These are phyloP conservation scores for Coluber constrictor DNA, from an alignment of 2,797 vertebrate species.

Conservation along the genomic window DNA sequence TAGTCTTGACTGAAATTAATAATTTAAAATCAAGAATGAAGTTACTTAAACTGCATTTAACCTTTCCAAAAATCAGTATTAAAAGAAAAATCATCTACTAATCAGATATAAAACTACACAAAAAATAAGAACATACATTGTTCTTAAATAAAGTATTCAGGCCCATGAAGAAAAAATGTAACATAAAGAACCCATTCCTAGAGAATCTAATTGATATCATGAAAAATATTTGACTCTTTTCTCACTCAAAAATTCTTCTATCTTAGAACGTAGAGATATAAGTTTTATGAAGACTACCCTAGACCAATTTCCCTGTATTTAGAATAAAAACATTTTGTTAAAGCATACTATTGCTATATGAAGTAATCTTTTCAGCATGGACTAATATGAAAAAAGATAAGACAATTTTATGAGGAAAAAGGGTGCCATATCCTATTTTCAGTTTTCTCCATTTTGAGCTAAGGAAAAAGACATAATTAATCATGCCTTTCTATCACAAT, in stretches of 20 bases:
- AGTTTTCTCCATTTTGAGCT: not conserved
- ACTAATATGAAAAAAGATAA: not conserved
- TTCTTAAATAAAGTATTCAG: not conserved
- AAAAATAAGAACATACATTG: not conserved
- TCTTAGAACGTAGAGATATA: not conserved
- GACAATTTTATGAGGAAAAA: not conserved
- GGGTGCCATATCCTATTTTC: not conserved
- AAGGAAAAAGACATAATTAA: not conserved
- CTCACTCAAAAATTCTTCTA: not conserved
- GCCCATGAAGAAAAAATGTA: not conserved
- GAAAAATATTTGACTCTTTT: not conserved
- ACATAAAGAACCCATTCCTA: not conserved
- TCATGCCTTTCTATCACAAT: not conserved
- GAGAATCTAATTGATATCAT: not conserved
- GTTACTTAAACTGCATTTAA: not conserved
- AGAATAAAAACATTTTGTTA: not conserved
- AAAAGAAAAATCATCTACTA: not conserved
- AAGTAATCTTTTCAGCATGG: not conserved
- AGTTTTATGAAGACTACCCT: not conserved
- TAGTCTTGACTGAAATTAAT: not conserved
- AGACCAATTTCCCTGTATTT: not conserved
- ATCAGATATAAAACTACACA: not conserved
- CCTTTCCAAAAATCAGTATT: not conserved
- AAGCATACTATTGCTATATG: not conserved
- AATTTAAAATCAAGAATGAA: not conserved